These are phyloP conservation scores for Anodontia alba DNA, from an alignment of 2,888 invertebrate genomes.

Conservation along the genomic window DNA sequence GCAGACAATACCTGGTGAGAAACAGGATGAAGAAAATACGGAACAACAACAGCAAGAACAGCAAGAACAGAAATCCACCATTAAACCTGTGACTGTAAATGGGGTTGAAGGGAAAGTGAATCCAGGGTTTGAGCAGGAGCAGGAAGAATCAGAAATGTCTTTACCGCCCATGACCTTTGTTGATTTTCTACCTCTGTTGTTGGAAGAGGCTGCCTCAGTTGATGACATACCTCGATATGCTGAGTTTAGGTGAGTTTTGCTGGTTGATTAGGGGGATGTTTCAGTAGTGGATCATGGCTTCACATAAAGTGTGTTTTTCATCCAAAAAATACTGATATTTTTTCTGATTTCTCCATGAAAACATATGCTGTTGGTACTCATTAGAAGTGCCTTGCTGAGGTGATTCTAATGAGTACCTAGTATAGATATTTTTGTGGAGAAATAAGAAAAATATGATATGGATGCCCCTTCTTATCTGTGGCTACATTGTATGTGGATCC, in stretches of 20 bases:
- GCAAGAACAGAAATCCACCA: not conserved
- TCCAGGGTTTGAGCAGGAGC: not conserved
- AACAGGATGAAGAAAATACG: not conserved
- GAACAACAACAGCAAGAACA: not conserved
- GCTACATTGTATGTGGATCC: no score
- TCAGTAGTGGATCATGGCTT: not conserved
- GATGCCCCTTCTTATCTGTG: no score
- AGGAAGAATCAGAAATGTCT: not conserved
- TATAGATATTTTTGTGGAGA: no score
- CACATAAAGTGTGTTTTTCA: no score
- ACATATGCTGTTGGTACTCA: no score
- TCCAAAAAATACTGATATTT: no score
- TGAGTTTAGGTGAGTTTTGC: constrained; percentile 66
- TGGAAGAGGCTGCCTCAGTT: constrained; percentile 51
- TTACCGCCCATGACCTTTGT: constrained; percentile 68
- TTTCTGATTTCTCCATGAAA: no score
- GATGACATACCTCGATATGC: constrained; percentile 63
- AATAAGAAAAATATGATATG: no score
- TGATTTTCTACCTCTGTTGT: constrained; percentile 65
- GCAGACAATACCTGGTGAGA: not conserved
- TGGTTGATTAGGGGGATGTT: no score
- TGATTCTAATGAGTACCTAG: not conserved
- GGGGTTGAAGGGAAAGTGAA: not conserved
- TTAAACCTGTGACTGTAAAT: not conserved
- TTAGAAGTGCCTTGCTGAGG: no score